Conservation (phyloP, 2,113 vertebrate species). For the Corvus moneduloides region DNA sequence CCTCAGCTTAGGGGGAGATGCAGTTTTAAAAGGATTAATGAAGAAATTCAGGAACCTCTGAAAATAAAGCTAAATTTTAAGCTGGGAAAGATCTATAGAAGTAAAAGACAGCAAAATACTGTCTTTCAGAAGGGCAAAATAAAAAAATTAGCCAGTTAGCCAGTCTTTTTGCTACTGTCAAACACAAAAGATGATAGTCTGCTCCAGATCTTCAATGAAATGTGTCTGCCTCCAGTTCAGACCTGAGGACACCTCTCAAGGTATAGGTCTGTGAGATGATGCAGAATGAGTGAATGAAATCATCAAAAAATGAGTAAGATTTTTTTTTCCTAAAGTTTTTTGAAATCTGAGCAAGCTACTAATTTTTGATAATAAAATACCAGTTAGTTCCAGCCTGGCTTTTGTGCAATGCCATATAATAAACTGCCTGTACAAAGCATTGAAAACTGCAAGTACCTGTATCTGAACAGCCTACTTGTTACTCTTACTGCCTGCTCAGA, state of each 20-base stretch:
- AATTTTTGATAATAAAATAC: not conserved
- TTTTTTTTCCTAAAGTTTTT: not conserved
- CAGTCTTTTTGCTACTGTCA: not conserved
- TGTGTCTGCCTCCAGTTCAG: not conserved
- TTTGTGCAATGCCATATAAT: not conserved
- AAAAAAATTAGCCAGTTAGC: not conserved
- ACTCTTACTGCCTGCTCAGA: not conserved
- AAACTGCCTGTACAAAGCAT: not conserved
- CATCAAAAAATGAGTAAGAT: fast-evolving
- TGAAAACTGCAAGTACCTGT: not conserved
- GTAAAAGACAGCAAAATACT: not conserved
- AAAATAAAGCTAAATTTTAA: constrained; percentile 8
- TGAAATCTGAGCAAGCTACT: not conserved
- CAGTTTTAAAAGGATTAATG: not conserved
- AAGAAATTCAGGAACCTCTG: constrained; percentile 1
- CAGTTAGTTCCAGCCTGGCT: not conserved
- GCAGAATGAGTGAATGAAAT: not conserved
- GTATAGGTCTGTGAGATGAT: not conserved
- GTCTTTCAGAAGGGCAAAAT: not conserved
- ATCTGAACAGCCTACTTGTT: not conserved
- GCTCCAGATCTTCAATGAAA: not conserved
- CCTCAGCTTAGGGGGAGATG: not conserved
- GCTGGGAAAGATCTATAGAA: not conserved
- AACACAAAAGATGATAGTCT: not conserved
- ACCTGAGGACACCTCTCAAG: not conserved